A percentile compares a stretch with the other conserved stretches of the same genome.
Evolutionary conservation across 2,797 vertebrate species (phyloP).

Genomic region (Danio jaintianensis): DNA sequence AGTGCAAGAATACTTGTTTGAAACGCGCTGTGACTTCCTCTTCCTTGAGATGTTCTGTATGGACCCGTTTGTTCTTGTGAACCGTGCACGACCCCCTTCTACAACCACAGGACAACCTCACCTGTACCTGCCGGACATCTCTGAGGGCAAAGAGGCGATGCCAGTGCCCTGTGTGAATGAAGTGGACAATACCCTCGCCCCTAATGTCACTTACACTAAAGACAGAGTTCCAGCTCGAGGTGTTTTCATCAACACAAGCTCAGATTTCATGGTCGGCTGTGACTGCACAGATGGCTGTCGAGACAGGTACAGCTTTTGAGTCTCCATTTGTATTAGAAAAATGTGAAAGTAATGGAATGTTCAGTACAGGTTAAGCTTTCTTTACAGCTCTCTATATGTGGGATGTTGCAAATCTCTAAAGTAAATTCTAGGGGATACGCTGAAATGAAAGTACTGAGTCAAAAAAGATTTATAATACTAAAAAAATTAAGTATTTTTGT

Average conservation of each 20-base stretch:
- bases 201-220: slow-evolving; percentile 83
- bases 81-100: slow-evolving; percentile 78
- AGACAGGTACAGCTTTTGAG: slow-evolving; percentile 79
- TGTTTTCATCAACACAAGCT: slow-evolving; percentile 83
- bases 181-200: slow-evolving; percentile 78
- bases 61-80: slow-evolving; percentile 86
- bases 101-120: slow-evolving; percentile 75
- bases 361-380: not conserved
- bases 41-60: slow-evolving; percentile 90
- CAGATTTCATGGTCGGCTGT: slow-evolving; percentile 85
- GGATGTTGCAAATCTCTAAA: not conserved
- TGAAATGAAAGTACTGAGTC: no score
- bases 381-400: not conserved
- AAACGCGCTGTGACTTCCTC: slow-evolving; percentile 84
- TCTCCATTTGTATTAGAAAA: not conserved
- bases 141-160: slow-evolving; percentile 81
- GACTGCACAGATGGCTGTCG: slow-evolving; percentile 87
- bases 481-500: no score
- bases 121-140: slow-evolving; percentile 85
- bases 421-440: not conserved
- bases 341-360: not conserved
- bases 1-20: slow-evolving; percentile 85
- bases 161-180: slow-evolving; percentile 87
- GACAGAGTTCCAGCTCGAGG: slow-evolving; percentile 80
- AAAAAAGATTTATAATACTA: no score